A percentile compares a stretch with the other conserved stretches of the same genome.
These are phyloP conservation scores for Ciona savignyi DNA, from an alignment of 23 tunicate species.

Conservation along the genomic window DNA sequence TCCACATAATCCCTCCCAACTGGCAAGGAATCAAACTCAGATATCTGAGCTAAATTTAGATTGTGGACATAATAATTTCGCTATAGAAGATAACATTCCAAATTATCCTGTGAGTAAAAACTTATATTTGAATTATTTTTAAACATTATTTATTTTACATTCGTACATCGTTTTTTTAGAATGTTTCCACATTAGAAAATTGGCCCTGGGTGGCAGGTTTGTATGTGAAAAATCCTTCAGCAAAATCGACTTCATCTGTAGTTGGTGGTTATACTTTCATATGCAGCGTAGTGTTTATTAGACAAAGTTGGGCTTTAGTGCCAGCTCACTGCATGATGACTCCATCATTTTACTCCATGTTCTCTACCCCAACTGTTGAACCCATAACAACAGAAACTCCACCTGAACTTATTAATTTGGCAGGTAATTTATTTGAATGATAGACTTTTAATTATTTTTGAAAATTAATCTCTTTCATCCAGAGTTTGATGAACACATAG, in stretches of 20 bases:
- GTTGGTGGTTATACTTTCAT: constrained; percentile 21
- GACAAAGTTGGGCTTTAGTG: constrained; percentile 45
- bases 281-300: constrained; percentile 71
- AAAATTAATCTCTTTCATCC: no score
- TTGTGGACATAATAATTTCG: constrained; percentile 4
- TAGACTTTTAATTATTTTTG: no score
- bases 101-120: neutral
- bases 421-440: no score
- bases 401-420: neutral
- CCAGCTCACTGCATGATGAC: constrained; percentile 80
- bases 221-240: constrained; percentile 19
- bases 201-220: constrained; percentile 87
- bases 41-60: neutral
- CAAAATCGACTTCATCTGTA: constrained; percentile 3
- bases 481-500: constrained; percentile 21
- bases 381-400: neutral
- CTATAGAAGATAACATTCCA: neutral
- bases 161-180: constrained; percentile 7
- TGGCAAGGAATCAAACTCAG: neutral
- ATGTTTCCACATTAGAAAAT: neutral
- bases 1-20: no score
- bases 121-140: no score
- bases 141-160: no score
- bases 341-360: constrained; percentile 17
- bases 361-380: neutral